These are phyloP conservation scores for Drosophila lacteicornis DNA, from an alignment of 1,140 invertebrate species.

Conservation along the genomic window DNA sequence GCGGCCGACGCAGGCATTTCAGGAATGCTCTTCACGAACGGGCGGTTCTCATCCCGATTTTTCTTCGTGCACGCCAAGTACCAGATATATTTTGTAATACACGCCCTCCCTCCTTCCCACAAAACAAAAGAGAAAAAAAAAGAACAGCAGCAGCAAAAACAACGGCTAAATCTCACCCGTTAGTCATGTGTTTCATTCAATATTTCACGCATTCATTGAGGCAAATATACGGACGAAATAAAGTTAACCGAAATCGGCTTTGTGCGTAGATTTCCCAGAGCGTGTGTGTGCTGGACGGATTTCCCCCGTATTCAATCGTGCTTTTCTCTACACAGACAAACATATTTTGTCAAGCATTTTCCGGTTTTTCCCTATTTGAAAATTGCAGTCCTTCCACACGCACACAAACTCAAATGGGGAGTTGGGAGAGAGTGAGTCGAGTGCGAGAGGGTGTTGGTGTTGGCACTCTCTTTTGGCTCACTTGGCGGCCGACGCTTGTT, in stretches of 20 bases:
- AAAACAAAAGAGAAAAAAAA: neutral
- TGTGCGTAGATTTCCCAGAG: slow-evolving; percentile 29
- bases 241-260: slow-evolving; percentile 50
- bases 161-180: slow-evolving; percentile 15
- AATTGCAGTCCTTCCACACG: slow-evolving; percentile 73
- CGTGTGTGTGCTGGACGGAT: slow-evolving; percentile 26
- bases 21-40: slow-evolving; percentile 58
- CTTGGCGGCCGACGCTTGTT: slow-evolving; percentile 68
- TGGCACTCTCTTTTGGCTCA: slow-evolving; percentile 50
- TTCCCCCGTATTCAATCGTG: slow-evolving; percentile 51
- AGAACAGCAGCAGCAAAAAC: slow-evolving; percentile 33
- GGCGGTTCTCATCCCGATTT: slow-evolving; percentile 20
- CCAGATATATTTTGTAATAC: slow-evolving; percentile 26
- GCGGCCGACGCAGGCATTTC: slow-evolving; percentile 54
- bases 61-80: slow-evolving; percentile 18
- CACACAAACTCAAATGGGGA: slow-evolving; percentile 36
- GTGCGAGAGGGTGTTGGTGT: slow-evolving; percentile 43
- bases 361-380: slow-evolving; percentile 80
- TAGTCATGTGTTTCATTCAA: slow-evolving; percentile 66
- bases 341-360: slow-evolving; percentile 76
- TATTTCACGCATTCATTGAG: slow-evolving; percentile 64
- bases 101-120: slow-evolving; percentile 21
- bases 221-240: slow-evolving; percentile 31
- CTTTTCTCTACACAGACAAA: slow-evolving; percentile 58
- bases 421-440: slow-evolving; percentile 36